Conservation (phyloP, 2,113 vertebrate species). For the Indri indri region DNA sequence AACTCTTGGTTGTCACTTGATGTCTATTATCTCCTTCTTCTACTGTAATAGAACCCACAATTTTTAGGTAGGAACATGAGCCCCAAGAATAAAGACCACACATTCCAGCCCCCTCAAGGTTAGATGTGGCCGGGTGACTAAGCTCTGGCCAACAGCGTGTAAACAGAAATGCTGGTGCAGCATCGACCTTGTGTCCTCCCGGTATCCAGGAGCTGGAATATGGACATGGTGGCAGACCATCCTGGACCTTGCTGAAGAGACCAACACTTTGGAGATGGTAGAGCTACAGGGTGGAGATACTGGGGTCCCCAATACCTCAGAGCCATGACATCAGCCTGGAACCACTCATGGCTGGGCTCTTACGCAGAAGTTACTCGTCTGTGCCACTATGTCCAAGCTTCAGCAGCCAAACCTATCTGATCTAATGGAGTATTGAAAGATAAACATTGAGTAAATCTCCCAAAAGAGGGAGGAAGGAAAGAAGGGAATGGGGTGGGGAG, state of each 20-base stretch:
- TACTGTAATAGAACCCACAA: not conserved
- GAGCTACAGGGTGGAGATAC: not conserved
- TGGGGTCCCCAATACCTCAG: not conserved
- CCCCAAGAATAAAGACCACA: not conserved
- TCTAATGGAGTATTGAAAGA: not conserved
- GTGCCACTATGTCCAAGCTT: not conserved
- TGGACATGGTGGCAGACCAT: not conserved
- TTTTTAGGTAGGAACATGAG: not conserved
- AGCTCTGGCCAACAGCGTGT: not conserved
- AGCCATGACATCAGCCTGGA: no score
- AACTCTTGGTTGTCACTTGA: not conserved
- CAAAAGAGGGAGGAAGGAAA: not conserved
- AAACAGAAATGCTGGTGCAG: not conserved
- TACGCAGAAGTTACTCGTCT: no score
- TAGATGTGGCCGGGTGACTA: not conserved
- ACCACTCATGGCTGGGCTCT: not conserved
- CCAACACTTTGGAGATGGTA: not conserved
- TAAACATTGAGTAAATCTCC: not conserved
- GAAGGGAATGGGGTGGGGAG: no score
- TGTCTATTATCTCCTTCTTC: not conserved
- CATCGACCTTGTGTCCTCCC: not conserved
- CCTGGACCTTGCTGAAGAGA: not conserved
- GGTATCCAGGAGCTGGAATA: not conserved
- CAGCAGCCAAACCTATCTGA: not conserved
- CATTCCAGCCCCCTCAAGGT: not conserved